Base-by-base conservation (phyloP, 1,140 invertebrate species). In the Camponotus vicinus region DNA sequence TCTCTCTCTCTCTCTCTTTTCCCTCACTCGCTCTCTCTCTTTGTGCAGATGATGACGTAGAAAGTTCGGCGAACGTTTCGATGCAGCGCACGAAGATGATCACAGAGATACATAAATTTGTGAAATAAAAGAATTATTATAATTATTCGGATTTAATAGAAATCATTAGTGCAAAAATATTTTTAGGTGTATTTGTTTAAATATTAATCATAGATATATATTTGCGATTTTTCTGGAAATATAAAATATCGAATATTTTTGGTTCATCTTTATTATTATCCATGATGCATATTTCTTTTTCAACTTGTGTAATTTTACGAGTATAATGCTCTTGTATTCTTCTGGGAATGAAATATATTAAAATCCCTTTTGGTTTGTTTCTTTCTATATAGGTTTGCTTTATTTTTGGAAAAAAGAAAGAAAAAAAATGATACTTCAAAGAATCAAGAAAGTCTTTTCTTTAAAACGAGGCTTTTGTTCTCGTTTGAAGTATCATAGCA, bases 371-470 rank as follows among this genome's bases (percentile, higher is more conserved):
- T 63, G 59, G 15, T 55, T 37, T 13, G 15, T 8, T 75, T 71
- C 34, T 40, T 85, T 13, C 11, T 40, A 15, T 52, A 18, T 3
- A 52, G 49, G 15, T 52, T 52, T 18, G 49, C 49, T 57, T 66
- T 63, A 77, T 85, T 84, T 27, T 27, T 27, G 27, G 1, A 27
- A 49, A 11, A 71, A 88, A 79, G 73, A 67, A 57, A 69, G 87
- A 59, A 89, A 82, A 42, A 76, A 63, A 77, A 73, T 73, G 86
- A 90, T 90, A 89, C 86, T 90, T 90, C 86, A 90, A 90, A 90
- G 89, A 90, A 88, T 90, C 27, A 27, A 27, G 27, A 27, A 27
- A 27, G 27, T 27, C 71, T 73, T 85, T 78, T 40, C 13, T 90
- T 90, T 90, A 82, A 73, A 57, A 49, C 70, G 49, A 88, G 15